Evolutionary conservation across 2,113 vertebrate species (phyloP), one percentile per base, ranked within the genome.

Genomic region (Gila orcuttii): DNA sequence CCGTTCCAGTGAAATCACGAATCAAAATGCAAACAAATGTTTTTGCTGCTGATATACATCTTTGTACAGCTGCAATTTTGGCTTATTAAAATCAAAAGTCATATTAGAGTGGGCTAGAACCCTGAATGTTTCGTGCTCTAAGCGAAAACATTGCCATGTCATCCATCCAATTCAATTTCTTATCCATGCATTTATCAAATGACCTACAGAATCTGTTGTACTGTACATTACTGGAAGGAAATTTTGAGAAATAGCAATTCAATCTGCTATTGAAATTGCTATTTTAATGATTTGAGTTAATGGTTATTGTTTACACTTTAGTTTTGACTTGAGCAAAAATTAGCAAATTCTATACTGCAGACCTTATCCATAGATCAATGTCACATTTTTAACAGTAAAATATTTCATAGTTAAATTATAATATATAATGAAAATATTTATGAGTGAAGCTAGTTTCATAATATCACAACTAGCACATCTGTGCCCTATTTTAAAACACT

Each of bases 131-230:
- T 74, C 5, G 19, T 69, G 2, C 33, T 69, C 21, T 2, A 69
- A 21, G 31, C 0, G 0, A 39, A 23, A 39, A n/a, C 23, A 73
- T 73, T 74, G 23, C 7, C 45, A 9, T 25, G 13, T 52, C 74
- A 25, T 76, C 2, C 39, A 55, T 77, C 50, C 75, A 77, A 47
- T 75, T 77, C 6, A 28, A 21, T 33, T 77, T 77, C 75, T 55
- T 28, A 55, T 75, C 42, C 12, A 2, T 47, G n/a, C n/a, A 28
- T 28, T 75, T 28, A 47, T 75, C 42, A 75, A 74, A 42, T 15
- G 12, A 13, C 6, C 11, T 47, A 47, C n/a, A 47, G 2, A 47
- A 75, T 75, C 71, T 9, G 12, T 47, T 47, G 2, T 25, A 25
- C 71, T 28, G n/a, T 15, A 50, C 42, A 47, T 74, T 68, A 7